phyloP scores from a whole-genome alignment of 2,797 vertebrate genomes.

The Bryconaethiops microstoma region DNA sequence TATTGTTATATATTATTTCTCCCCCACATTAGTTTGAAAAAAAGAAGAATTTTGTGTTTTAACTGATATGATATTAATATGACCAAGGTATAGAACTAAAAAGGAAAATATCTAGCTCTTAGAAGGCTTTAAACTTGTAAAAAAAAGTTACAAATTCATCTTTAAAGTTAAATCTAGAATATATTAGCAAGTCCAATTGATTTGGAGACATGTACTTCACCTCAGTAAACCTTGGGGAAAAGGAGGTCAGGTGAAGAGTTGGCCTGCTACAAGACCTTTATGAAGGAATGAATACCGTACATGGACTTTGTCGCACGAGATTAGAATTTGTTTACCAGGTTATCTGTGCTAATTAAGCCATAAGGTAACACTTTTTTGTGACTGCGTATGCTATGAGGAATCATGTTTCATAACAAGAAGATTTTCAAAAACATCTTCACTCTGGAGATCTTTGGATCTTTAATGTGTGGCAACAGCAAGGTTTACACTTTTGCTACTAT shows the following conservation, averaged over 20 bases:
- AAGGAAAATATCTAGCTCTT: too few relatives aligned
- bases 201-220: too few relatives aligned
- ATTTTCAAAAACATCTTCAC: not conserved
- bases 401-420: not conserved
- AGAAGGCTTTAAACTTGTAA: too few relatives aligned
- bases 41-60: too few relatives aligned
- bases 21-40: too few relatives aligned
- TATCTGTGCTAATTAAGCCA: not conserved
- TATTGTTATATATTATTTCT: too few relatives aligned
- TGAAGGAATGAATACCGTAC: not conserved
- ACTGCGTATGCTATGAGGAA: not conserved
- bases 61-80: too few relatives aligned
- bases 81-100: too few relatives aligned
- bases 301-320: conserved; percentile 29
- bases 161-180: too few relatives aligned
- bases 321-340: conserved; percentile 2
- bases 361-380: not conserved
- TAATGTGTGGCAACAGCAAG: not conserved
- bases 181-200: too few relatives aligned
- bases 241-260: not conserved
- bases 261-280: conserved; percentile 16
- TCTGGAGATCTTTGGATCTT: not conserved
- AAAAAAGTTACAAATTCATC: too few relatives aligned
- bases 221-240: not conserved
- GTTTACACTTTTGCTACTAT: not conserved